Percentiles rank a stretch among this genome's conserved stretches.
phyloP scores from a whole-genome alignment of 53 echinoderm and acorn worm species.

The Echinometra lucunter region DNA sequence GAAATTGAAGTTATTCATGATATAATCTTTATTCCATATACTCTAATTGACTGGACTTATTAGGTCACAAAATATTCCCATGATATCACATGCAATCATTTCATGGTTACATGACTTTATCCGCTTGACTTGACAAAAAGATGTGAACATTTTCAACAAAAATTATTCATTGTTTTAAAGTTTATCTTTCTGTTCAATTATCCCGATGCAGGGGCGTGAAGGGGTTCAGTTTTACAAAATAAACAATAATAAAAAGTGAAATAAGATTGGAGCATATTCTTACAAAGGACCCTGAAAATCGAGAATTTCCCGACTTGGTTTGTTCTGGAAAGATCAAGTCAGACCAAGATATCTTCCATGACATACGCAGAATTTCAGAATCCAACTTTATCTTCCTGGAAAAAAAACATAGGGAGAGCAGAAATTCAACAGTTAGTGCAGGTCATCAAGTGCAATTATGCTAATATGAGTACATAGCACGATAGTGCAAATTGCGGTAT shows the following conservation, averaged over 20 bases:
- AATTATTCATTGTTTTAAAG: too few relatives aligned
- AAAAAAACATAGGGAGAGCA: too few relatives aligned
- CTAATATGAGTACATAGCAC: not conserved
- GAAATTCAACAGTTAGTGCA: not conserved
- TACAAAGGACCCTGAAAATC: slow-evolving; percentile 66
- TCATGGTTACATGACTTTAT: not conserved
- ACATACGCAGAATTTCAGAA: slow-evolving; percentile 75
- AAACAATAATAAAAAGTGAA: not conserved
- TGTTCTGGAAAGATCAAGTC: slow-evolving; percentile 77
- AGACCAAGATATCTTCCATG: slow-evolving; percentile 79
- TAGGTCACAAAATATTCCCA: not conserved
- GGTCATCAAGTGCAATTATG: not conserved
- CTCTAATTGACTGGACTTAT: not conserved
- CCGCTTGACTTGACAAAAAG: not conserved
- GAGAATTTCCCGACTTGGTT: slow-evolving; percentile 76
- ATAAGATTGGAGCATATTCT: not conserved
- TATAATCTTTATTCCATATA: not conserved
- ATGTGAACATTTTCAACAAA: too few relatives aligned
- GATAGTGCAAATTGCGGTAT: not conserved
- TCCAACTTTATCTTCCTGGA: slow-evolving; percentile 53
- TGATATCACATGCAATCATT: not conserved
- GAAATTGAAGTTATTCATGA: not conserved
- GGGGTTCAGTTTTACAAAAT: too few relatives aligned
- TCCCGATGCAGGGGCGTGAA: too few relatives aligned
- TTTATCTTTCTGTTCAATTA: not conserved